Percentiles rank a stretch among this genome's conserved stretches.
phyloP scores from a whole-genome alignment of 2,888 invertebrate genomes.

The Hermaeophaga mercurialis region DNA sequence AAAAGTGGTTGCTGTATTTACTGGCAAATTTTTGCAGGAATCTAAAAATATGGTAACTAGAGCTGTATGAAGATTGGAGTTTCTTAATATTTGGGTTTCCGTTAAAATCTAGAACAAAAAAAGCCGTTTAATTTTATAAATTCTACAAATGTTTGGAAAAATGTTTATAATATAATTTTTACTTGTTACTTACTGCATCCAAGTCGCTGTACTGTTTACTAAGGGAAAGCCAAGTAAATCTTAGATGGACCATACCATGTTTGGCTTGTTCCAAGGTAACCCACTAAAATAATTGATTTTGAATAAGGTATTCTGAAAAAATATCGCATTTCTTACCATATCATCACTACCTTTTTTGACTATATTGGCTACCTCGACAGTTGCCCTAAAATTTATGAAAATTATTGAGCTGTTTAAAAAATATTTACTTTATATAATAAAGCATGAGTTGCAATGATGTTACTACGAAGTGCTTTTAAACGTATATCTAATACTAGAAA shows the following conservation, averaged over 20 bases:
- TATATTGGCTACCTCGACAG: conserved; percentile 72
- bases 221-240: conserved; percentile 87
- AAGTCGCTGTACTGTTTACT: conserved; percentile 74
- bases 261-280: conserved; percentile 93
- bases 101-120: conserved; percentile 65
- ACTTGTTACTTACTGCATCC: conserved; percentile 73
- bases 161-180: too few species aligned
- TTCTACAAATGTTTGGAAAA: too few species aligned
- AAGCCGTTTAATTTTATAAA: conserved; percentile 3
- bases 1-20: conserved; percentile 59
- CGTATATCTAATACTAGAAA: too few species aligned
- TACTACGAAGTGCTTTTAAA: too few species aligned
- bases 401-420: too few species aligned
- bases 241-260: conserved; percentile 90
- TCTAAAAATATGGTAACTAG: conserved; percentile 88
- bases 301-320: background rate
- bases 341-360: conserved; percentile 74
- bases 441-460: background rate
- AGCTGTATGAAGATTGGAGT: conserved; percentile 77
- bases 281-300: conserved; percentile 71
- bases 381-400: conserved; percentile 62
- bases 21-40: conserved; percentile 89
- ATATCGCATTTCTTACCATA: conserved; percentile 62
- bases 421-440: background rate
- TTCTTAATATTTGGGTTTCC: conserved; percentile 75